Base-by-base conservation (phyloP, 2,888 invertebrate genomes). In the Myopa testacea region DNA sequence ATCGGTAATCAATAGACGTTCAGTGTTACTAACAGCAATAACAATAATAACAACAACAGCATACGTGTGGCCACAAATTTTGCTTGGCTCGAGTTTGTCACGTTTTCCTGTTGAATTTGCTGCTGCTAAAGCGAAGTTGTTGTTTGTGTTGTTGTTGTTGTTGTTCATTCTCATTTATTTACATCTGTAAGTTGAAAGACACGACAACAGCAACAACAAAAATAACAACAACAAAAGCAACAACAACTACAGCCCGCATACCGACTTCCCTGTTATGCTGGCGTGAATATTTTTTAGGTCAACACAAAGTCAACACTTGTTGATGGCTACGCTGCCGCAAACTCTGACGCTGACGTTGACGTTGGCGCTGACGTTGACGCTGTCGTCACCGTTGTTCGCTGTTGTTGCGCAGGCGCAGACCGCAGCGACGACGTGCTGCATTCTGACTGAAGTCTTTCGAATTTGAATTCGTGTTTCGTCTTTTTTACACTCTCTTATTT, bases 261-360 rank as follows among this genome's bases (percentile, higher is more conserved):
- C 5, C 19, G 62, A 62, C 62, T 19, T 14, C 65, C 37, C 65
- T 65, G 38, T 65, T 65, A 34, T 73, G 60, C 45, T 72, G 58
- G 4, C 34, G 65, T 38, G 10, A 65, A 34, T 34, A 58, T 58
- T 73, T 72, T 73, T 73, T 73, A 73, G 73, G 73, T 73, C 73
- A 73, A 19, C 73, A 62, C 73, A 62, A 73, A 62, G 73, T 62
- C 62, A 73, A 19, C 73, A 73, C 73, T 73, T 73, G 73, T 73
- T 62, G 62, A 45, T 12, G 60, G 16, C 7, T 16, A 40, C 40
- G 62, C 12, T 8, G 70, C 52, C 55, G 55, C 52, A 34, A 40
- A 26, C 45, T 1, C 26, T 26, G 26, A 26, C 26, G 26, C 2
- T 26, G 26, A 26, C 26, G 60, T 6, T 45, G 60, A 26, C 73